These are phyloP conservation scores for Mayetiola destructor DNA, from an alignment of 2,888 invertebrate genomes.

Conservation along the genomic window DNA sequence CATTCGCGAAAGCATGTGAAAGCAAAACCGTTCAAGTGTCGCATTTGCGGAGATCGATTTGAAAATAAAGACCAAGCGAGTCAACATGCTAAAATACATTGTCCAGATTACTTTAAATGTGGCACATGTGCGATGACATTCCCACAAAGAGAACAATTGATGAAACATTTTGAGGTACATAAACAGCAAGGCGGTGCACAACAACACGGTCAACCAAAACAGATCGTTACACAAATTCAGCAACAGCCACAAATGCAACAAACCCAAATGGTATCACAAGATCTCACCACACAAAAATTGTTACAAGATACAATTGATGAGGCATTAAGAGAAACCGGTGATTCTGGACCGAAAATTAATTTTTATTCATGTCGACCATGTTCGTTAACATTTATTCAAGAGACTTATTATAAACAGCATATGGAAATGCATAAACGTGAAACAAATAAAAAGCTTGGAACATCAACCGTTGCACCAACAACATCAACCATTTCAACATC, in stretches of 20 bases:
- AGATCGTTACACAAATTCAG: conserved; percentile 16
- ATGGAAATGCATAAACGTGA: conserved; percentile 34
- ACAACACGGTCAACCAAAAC: conserved; percentile 17
- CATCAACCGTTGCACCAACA: background rate
- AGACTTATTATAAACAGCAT: conserved; percentile 35
- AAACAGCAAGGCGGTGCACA: conserved; percentile 17
- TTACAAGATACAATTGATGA: conserved; percentile 36
- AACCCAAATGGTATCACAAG: background rate
- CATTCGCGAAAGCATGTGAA: conserved; percentile 34
- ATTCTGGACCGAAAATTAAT: conserved; percentile 26
- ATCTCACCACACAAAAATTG: conserved; percentile 30
- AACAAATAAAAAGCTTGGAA: conserved; percentile 21
- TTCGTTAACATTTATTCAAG: conserved; percentile 36
- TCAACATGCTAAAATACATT: conserved; percentile 35
- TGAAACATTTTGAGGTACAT: conserved; percentile 36
- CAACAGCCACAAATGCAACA: conserved; percentile 1
- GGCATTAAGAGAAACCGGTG: conserved; percentile 30
- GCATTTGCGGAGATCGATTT: conserved; percentile 34
- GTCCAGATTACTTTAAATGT: conserved; percentile 34
- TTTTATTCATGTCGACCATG: conserved; percentile 37
- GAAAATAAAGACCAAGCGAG: conserved; percentile 35
- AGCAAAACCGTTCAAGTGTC: conserved; percentile 36
- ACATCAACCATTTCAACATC: conserved; percentile 15
- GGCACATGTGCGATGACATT: conserved; percentile 34
- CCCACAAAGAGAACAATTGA: conserved; percentile 30